Percentiles rank a stretch among this genome's conserved stretches.
These are phyloP conservation scores for Dastarcus helophoroides DNA, from an alignment of 2,888 invertebrate genomes.

Conservation along the genomic window DNA sequence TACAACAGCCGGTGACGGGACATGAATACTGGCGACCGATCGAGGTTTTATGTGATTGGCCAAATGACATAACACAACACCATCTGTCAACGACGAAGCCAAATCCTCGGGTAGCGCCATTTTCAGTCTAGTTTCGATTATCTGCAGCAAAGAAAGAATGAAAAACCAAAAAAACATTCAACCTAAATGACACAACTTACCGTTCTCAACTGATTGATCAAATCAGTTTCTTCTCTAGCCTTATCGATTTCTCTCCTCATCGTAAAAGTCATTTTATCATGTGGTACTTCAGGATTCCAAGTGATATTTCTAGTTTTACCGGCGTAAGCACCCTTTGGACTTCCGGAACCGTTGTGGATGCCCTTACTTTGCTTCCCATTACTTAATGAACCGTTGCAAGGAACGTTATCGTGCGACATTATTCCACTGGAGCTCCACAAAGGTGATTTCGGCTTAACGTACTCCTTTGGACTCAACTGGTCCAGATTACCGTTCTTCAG, in stretches of 20 bases:
- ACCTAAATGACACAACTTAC: conserved; percentile 41
- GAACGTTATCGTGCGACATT: conserved; percentile 47
- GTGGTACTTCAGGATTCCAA: conserved; percentile 60
- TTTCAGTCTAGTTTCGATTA: conserved; percentile 80
- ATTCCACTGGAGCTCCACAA: conserved; percentile 43
- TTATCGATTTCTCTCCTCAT: conserved; percentile 87
- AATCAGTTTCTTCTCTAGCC: conserved; percentile 77
- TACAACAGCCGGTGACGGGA: conserved; percentile 86
- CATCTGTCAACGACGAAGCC: conserved; percentile 75
- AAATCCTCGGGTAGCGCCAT: conserved; percentile 80
- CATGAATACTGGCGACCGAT: conserved; percentile 88
- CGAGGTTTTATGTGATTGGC: conserved; percentile 87
- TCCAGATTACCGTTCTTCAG: conserved; percentile 14
- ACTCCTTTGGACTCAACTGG: conserved; percentile 31
- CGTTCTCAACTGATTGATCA: conserved; percentile 70
- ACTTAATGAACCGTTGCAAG: conserved; percentile 13
- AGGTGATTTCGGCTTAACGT: conserved; percentile 57
- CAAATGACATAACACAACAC: conserved; percentile 87
- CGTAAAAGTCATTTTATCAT: conserved; percentile 77
- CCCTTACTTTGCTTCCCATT: conserved; percentile 22
- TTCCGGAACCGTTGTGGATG: conserved; percentile 17
- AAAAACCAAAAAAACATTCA: conserved; percentile 3
- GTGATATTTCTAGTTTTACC: conserved; percentile 48
- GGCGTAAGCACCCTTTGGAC: too few relatives aligned
- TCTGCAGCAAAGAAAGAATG: conserved; percentile 42